phyloP scores from a whole-genome alignment of 2,888 invertebrate genomes.

The Physocephala rufipes region DNA sequence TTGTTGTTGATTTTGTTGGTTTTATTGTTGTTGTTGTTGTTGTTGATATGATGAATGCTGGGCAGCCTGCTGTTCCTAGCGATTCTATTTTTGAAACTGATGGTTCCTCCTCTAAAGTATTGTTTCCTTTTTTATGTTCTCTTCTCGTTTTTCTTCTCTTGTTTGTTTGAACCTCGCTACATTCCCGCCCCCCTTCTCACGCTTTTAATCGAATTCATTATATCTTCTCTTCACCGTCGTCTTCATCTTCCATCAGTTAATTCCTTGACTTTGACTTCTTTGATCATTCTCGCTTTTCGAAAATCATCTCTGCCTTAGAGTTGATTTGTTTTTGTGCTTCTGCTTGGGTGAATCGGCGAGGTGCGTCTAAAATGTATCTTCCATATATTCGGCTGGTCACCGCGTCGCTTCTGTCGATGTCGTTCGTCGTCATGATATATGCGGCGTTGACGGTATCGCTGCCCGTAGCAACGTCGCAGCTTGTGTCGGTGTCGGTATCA shows the following conservation, averaged over 20 bases:
- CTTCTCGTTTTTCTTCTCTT: background rate
- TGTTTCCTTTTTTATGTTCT: background rate
- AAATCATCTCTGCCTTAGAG: background rate
- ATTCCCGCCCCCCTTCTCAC: background rate
- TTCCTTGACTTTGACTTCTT: constrained; percentile 13
- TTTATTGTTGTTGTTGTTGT: background rate
- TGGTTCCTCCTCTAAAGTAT: no score
- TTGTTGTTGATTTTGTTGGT: background rate
- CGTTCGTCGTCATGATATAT: no score
- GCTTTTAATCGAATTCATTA: background rate
- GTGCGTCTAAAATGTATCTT: background rate
- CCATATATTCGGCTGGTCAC: background rate
- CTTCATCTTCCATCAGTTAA: no score
- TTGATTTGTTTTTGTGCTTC: background rate
- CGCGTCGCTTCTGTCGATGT: background rate
- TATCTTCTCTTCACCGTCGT: no score
- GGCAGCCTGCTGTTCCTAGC: background rate
- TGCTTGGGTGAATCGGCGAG: background rate
- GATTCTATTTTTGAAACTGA: background rate
- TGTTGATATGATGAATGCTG: no score
- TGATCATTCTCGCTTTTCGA: no score
- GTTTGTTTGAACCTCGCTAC: background rate
- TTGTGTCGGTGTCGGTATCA: no score
- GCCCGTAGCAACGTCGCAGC: no score
- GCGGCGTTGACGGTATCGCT: no score